Evolutionary conservation across 1,140 invertebrate genomes (phyloP).

Genomic region (Meloidogyne hapla): DNA sequence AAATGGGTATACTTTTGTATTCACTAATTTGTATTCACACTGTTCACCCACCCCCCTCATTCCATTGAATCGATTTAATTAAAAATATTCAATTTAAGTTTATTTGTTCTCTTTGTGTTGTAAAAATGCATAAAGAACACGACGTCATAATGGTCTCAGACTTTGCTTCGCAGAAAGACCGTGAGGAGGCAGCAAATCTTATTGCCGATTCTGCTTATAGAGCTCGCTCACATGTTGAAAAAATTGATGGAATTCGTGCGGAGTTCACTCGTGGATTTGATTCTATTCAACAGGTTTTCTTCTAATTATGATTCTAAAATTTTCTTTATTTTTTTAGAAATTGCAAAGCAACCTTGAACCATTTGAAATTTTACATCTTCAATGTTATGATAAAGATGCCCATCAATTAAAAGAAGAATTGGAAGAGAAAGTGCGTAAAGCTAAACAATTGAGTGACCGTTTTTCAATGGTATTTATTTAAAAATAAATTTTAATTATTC

Average conservation of each 20-base stretch:
- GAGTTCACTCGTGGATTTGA: slow-evolving; percentile 1
- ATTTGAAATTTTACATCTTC: not conserved
- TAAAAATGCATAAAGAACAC: slow-evolving; percentile 15
- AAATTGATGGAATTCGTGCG: not conserved
- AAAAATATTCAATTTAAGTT: not conserved
- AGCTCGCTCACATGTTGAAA: not conserved
- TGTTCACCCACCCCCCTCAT: too few species aligned
- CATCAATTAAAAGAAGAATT: slow-evolving; percentile 10
- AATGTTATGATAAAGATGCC: not conserved
- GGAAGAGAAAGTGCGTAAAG: slow-evolving; percentile 5
- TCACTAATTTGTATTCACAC: too few species aligned
- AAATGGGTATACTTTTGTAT: too few species aligned
- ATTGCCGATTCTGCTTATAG: not conserved
- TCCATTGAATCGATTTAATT: too few species aligned
- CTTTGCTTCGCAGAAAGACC: slow-evolving; percentile 1
- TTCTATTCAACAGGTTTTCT: not conserved
- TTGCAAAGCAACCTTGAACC: not conserved
- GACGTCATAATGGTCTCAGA: not conserved
- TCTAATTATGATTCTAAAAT: too few species aligned
- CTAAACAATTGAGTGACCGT: slow-evolving; percentile 9
- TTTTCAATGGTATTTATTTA: slow-evolving; percentile 10
- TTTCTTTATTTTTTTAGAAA: slow-evolving; percentile 4
- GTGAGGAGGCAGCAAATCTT: slow-evolving; percentile 9
- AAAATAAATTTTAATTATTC: not conserved
- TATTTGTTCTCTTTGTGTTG: slow-evolving; percentile 15